Base-by-base conservation (phyloP, 2,113 vertebrate genomes). In the Beaufortia kweichowensis region DNA sequence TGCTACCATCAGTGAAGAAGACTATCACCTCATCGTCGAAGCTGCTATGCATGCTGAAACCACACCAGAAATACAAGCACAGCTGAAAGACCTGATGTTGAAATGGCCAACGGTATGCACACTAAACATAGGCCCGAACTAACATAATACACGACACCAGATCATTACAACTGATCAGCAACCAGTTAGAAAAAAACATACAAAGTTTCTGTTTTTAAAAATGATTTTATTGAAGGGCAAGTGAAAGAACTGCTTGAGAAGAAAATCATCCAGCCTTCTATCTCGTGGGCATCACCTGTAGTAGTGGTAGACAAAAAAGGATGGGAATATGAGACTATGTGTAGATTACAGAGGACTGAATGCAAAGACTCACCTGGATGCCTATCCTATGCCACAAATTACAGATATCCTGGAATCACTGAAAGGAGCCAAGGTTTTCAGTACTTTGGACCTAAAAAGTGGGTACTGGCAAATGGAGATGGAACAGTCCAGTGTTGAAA, bases 301-400 rank as follows among this genome's bases (percentile, higher is more conserved):
- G 43, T 67, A 1, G 23, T 67, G 14, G 68, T 71, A 24, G 29
- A 29, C 0, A 71, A 71, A 28, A 57, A 39, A 3, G n/a, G 68
- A 71, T 71, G 68, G 68, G 8, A 55, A 9, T 3, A 24, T 8
- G 10, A 31, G 68, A 21, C 11, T 71, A 15, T 70, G 53, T 41
- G 53, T 71, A 23, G 31, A 71, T 56, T 70, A 70, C 3, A 9
- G 14, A 31, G 67, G 17, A n/a, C 9, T 56, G 11, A 68, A 53
- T 26, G 15, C 17, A 23, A 67, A 50, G n/a, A 46, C 46, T 1
- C 5, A 31, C 31, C 31, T 31, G 31, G 31, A 31, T 31, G 31
- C 31, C 2, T 68, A 68, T 11, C 35, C 35, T 1, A 61, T 73
- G 70, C 70, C 35, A 21, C 70, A 73, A 46, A 46, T 73, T 10